phyloP scores from a whole-genome alignment of 2,113 vertebrate species.

The Chaetodon trifascialis region DNA sequence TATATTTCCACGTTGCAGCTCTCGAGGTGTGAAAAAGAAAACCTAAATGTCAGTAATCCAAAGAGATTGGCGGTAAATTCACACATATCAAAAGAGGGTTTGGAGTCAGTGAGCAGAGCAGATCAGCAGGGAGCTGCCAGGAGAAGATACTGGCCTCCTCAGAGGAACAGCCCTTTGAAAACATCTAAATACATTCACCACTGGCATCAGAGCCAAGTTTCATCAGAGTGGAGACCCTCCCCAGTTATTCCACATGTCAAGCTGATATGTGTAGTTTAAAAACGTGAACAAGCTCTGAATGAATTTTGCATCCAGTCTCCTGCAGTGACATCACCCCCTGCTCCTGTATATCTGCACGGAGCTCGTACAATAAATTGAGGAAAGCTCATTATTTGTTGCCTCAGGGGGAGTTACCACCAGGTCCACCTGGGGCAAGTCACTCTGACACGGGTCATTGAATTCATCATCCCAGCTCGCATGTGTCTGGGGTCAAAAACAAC shows the following conservation, averaged over 20 bases:
- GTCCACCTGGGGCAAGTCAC: background rate
- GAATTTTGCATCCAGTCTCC: background rate
- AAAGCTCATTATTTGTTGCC: background rate
- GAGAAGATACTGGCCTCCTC: background rate
- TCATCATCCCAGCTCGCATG: background rate
- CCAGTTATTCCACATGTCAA: slow-evolving; percentile 14
- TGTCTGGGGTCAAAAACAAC: background rate
- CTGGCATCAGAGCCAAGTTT: slow-evolving; percentile 14
- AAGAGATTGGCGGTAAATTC: background rate
- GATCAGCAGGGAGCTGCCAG: slow-evolving; percentile 1
- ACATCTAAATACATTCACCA: slow-evolving; percentile 7
- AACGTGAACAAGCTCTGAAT: background rate
- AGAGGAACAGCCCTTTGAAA: background rate
- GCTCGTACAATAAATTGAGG: background rate
- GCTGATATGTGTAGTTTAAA: background rate
- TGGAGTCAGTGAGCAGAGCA: background rate
- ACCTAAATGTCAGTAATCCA: background rate
- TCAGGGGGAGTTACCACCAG: background rate
- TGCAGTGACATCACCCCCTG: background rate
- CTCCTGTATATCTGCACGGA: background rate
- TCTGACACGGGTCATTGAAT: background rate
- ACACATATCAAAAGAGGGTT: background rate
- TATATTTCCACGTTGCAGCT: background rate
- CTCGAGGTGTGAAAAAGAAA: background rate
- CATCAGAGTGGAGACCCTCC: slow-evolving; percentile 1